These are phyloP conservation scores for Blennius ocellaris DNA, from an alignment of 2,113 vertebrate species.

Conservation along the genomic window DNA sequence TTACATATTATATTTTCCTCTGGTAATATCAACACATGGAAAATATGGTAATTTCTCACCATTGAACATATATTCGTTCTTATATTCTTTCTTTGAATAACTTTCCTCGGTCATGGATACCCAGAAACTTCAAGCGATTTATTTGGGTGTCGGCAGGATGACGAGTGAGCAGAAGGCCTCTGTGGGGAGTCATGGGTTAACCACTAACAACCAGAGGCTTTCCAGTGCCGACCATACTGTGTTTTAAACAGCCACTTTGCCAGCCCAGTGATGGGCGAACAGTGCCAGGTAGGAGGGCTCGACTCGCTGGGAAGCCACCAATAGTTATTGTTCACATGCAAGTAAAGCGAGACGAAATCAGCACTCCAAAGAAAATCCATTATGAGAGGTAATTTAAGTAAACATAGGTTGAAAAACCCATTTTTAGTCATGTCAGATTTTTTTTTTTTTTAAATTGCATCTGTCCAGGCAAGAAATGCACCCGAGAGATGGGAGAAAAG, in stretches of 20 bases:
- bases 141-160: conserved; percentile 62
- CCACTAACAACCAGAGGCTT: conserved; percentile 73
- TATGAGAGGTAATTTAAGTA: conserved; percentile 47
- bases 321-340: conserved; percentile 73
- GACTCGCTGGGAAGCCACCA: conserved; percentile 58
- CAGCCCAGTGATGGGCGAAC: conserved; percentile 62
- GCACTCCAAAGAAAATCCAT: conserved; percentile 71
- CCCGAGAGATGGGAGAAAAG: no score
- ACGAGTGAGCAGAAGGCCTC: conserved; percentile 51
- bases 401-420: conserved; percentile 17
- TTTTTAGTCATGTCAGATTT: conserved; percentile 16
- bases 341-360: conserved; percentile 38
- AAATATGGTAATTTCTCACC: conserved; percentile 50
- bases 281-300: conserved; percentile 66
- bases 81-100: conserved; percentile 11
- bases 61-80: conserved; percentile 32
- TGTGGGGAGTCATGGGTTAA: conserved; percentile 72
- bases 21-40: conserved; percentile 48
- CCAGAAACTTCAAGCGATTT: conserved; percentile 69
- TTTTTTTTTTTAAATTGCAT: conserved; percentile 43
- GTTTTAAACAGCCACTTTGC: conserved; percentile 63
- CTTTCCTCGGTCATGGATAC: no score
- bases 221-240: conserved; percentile 64
- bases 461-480: conserved; percentile 22
- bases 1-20: no score